phyloP scores from a whole-genome alignment of 1,140 invertebrate genomes.

The Drosophila repleta region DNA sequence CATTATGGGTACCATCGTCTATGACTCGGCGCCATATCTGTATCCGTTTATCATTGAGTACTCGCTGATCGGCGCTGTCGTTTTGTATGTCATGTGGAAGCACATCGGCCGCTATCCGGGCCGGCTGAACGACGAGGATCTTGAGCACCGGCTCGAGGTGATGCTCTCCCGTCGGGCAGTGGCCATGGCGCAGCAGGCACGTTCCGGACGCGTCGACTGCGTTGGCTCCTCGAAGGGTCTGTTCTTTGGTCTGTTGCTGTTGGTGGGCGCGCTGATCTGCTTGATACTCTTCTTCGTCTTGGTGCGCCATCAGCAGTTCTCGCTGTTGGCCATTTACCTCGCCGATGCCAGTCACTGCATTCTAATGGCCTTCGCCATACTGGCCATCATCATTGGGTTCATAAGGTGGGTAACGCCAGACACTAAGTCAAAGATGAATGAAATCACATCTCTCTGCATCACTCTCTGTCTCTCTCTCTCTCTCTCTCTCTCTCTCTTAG shows the following conservation, averaged over 20 bases:
- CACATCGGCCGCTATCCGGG: conserved; percentile 94
- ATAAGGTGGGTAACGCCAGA: conserved; percentile 88
- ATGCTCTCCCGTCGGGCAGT: conserved; percentile 93
- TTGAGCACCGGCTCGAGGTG: conserved; percentile 92
- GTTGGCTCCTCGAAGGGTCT: conserved; percentile 96
- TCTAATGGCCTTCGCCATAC: conserved; percentile 93
- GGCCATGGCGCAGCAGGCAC: conserved; percentile 91
- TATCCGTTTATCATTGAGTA: conserved; percentile 99
- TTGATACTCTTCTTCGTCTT: conserved; percentile 97
- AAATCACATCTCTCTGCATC: neutral
- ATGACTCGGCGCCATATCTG: conserved; percentile 95
- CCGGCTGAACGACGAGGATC: conserved; percentile 92
- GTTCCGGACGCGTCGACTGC: conserved; percentile 93
- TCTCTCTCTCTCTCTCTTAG: conserved; percentile 82
- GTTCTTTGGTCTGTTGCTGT: conserved; percentile 95
- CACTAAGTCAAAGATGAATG: neutral
- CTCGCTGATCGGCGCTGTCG: conserved; percentile 97
- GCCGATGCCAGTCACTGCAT: conserved; percentile 95
- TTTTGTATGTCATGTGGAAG: conserved; percentile 99
- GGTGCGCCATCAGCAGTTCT: conserved; percentile 91
- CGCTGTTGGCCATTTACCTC: conserved; percentile 93
- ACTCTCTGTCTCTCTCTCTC: neutral
- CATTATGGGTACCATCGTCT: conserved; percentile 96
- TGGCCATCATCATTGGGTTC: conserved; percentile 96
- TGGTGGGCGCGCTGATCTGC: conserved; percentile 96